phyloP scores from a whole-genome alignment of 2,113 vertebrate species.

The Psittacus erithacus region DNA sequence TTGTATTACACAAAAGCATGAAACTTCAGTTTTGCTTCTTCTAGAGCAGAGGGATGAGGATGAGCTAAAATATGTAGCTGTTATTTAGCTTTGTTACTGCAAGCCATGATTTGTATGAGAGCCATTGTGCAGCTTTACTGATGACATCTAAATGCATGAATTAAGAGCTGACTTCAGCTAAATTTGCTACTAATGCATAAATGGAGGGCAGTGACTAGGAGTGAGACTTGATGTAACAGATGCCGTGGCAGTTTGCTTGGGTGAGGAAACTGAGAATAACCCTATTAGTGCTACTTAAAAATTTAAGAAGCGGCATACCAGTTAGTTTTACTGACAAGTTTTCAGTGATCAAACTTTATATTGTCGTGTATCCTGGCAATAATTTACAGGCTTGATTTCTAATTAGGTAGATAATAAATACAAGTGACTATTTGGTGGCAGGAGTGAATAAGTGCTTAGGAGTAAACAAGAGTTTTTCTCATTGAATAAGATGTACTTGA shows the following conservation, averaged over 20 bases:
- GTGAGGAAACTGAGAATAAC: not conserved
- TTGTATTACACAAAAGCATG: not conserved
- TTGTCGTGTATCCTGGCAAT: not conserved
- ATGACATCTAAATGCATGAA: not conserved
- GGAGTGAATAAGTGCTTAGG: not conserved
- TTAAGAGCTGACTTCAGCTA: not conserved
- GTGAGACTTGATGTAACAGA: not conserved
- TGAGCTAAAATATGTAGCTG: not conserved
- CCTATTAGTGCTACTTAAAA: not conserved
- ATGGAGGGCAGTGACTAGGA: not conserved
- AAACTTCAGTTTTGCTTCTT: not conserved
- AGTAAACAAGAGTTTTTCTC: not conserved
- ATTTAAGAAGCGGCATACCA: not conserved
- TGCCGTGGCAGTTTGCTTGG: not conserved
- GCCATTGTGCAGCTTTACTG: not conserved
- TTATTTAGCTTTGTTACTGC: not conserved
- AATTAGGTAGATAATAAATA: conserved; percentile 6
- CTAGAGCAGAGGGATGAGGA: not conserved
- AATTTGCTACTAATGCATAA: not conserved
- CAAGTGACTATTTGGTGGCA: not conserved
- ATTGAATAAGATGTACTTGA: not conserved
- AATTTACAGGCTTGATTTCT: conserved; percentile 21
- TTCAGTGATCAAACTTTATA: not conserved
- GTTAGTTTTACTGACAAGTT: not conserved
- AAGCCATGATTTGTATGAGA: not conserved